These are phyloP conservation scores for Oreochromis spilurus DNA, from an alignment of 2,113 vertebrate species.

Conservation along the genomic window DNA sequence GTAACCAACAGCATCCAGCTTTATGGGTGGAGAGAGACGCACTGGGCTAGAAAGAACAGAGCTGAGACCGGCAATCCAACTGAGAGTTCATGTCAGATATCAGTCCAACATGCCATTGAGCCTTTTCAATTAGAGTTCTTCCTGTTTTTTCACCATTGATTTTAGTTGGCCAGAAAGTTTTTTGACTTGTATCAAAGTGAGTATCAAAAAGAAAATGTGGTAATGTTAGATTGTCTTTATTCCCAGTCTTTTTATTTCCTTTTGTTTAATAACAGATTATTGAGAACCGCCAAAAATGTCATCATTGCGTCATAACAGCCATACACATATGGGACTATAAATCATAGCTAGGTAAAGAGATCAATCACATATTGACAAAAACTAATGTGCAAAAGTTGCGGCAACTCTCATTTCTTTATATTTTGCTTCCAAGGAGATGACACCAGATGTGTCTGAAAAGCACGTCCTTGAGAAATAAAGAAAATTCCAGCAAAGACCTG, in stretches of 20 bases:
- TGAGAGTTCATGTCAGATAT: neutral
- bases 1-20: slow-evolving; percentile 41
- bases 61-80: neutral
- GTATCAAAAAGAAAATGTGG: neutral
- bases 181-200: neutral
- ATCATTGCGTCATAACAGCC: neutral
- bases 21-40: slow-evolving; percentile 30
- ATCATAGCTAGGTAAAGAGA: neutral
- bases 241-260: neutral
- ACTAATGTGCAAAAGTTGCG: neutral
- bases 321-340: neutral
- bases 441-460: neutral
- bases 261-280: neutral
- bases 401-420: neutral
- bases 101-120: neutral
- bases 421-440: neutral
- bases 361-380: neutral
- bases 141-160: neutral
- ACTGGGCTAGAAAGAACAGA: neutral
- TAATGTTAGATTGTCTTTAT: neutral
- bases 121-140: neutral
- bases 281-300: neutral
- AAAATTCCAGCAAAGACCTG: neutral
- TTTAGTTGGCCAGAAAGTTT: neutral
- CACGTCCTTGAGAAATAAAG: neutral